Percentiles rank a stretch among this genome's conserved stretches.
Conservation (phyloP, 2,888 invertebrate species). For the Craniophora ligustri region DNA sequence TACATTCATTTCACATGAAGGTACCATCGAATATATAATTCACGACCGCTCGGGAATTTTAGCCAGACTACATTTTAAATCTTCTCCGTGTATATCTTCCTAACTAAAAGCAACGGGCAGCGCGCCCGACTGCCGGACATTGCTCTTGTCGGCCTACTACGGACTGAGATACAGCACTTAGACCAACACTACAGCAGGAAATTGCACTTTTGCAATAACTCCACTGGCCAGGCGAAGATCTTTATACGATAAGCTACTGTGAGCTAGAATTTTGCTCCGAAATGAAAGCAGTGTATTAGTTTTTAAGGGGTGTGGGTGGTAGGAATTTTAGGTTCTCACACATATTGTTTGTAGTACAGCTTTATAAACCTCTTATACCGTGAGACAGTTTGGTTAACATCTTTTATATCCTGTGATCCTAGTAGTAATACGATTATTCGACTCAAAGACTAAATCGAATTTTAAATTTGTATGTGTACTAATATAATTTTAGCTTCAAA, state of each 20-base stretch:
- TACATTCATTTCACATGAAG: background rate
- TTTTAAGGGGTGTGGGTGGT: no score
- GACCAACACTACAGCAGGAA: slow-evolving; percentile 44
- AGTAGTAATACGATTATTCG: no score
- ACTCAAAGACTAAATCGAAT: no score
- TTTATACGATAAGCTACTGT: slow-evolving; percentile 18
- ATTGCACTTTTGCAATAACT: slow-evolving; percentile 63
- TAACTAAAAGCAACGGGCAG: slow-evolving; percentile 26
- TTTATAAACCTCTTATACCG: no score
- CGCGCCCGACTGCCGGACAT: slow-evolving; percentile 36
- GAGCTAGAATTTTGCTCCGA: slow-evolving; percentile 1
- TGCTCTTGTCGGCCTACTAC: slow-evolving; percentile 39
- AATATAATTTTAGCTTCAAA: no score
- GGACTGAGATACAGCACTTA: slow-evolving; percentile 43
- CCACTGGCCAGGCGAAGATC: slow-evolving; percentile 15
- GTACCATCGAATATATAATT: slow-evolving; percentile 1
- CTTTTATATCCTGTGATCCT: no score
- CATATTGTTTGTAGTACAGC: no score
- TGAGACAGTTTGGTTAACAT: no score
- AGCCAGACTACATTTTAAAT: slow-evolving; percentile 13
- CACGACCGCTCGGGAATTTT: background rate
- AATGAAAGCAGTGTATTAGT: background rate
- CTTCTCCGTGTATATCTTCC: background rate
- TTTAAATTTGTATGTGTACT: no score
- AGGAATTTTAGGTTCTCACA: no score